A percentile compares a stretch with the other conserved stretches of the same genome.
Evolutionary conservation across 1,140 invertebrate species (phyloP).

Genomic region (Belonocnema kinseyi): DNA sequence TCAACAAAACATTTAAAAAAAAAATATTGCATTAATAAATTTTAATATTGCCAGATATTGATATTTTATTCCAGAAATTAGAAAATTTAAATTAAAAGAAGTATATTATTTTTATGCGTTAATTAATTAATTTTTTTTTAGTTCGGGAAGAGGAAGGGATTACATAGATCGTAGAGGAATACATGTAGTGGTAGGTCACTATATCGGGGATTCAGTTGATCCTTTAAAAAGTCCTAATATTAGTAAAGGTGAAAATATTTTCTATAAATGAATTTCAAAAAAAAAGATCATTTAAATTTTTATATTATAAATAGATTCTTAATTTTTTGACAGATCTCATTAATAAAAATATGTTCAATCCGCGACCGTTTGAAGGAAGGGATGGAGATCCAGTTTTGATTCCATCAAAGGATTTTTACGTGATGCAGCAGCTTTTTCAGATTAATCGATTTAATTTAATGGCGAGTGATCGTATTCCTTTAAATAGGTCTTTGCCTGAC

Average conservation of each 20-base stretch:
- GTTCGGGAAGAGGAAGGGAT: slow-evolving; percentile 78
- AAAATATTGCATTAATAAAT: no score
- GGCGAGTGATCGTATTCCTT: slow-evolving; percentile 93
- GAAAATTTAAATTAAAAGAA: no score
- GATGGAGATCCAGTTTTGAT: slow-evolving; percentile 89
- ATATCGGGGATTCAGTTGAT: slow-evolving; percentile 82
- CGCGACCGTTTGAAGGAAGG: slow-evolving; percentile 84
- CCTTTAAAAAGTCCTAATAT: slow-evolving; percentile 79
- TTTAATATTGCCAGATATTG: no score
- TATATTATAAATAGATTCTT: slow-evolving; percentile 2
- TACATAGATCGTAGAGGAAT: slow-evolving; percentile 85
- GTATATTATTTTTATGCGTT: no score
- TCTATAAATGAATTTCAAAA: neutral
- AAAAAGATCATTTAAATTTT: slow-evolving; percentile 38
- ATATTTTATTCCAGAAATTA: no score
- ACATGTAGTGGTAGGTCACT: slow-evolving; percentile 89
- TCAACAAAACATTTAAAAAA: no score
- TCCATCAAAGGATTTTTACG: slow-evolving; percentile 82
- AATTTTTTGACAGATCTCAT: slow-evolving; percentile 82
- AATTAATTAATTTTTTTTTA: slow-evolving; percentile 52
- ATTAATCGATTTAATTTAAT: slow-evolving; percentile 94
- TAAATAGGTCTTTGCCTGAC: slow-evolving; percentile 94
- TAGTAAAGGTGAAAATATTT: slow-evolving; percentile 78
- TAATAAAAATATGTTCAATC: slow-evolving; percentile 88
- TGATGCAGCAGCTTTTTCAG: slow-evolving; percentile 88